phyloP scores from a whole-genome alignment of 2,888 invertebrate genomes.

The Megastigmus dorsalis region DNA sequence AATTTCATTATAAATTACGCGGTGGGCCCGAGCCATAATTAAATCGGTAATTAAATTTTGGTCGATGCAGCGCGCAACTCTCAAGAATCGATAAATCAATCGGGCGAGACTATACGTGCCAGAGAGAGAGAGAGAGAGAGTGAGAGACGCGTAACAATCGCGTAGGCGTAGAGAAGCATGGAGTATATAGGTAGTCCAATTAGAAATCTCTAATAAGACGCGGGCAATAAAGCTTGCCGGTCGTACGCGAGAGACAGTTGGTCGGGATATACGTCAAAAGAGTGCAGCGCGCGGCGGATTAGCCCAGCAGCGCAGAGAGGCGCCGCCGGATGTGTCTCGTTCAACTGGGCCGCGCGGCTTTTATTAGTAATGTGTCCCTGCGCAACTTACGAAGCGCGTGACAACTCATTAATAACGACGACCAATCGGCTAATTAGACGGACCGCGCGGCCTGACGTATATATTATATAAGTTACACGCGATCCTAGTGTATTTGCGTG shows the following conservation, averaged over 20 bases:
- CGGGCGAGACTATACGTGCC: background rate
- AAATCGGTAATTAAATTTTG: conserved; percentile 27
- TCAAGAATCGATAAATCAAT: conserved; percentile 12
- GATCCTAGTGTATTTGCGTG: no score
- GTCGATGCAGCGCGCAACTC: background rate
- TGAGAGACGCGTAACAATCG: no score
- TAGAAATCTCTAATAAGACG: conserved; percentile 24
- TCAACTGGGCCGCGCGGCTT: background rate
- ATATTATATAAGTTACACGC: no score
- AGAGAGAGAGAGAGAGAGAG: no score
- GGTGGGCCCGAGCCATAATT: no score
- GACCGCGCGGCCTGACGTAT: no score
- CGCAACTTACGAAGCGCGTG: conserved; percentile 51
- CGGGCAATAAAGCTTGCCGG: background rate
- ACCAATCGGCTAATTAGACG: conserved; percentile 57
- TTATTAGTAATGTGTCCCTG: conserved; percentile 49
- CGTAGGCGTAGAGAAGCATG: no score
- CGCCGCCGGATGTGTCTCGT: conserved; percentile 1
- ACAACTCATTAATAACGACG: conserved; percentile 60
- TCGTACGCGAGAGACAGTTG: background rate
- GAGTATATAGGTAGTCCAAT: no score
- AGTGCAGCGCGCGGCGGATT: no score
- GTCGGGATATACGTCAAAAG: background rate
- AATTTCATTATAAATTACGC: conserved; percentile 5
- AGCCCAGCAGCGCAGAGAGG: no score